These are phyloP conservation scores for Anniella stebbinsi DNA, from an alignment of 2,797 vertebrate species.

Conservation along the genomic window DNA sequence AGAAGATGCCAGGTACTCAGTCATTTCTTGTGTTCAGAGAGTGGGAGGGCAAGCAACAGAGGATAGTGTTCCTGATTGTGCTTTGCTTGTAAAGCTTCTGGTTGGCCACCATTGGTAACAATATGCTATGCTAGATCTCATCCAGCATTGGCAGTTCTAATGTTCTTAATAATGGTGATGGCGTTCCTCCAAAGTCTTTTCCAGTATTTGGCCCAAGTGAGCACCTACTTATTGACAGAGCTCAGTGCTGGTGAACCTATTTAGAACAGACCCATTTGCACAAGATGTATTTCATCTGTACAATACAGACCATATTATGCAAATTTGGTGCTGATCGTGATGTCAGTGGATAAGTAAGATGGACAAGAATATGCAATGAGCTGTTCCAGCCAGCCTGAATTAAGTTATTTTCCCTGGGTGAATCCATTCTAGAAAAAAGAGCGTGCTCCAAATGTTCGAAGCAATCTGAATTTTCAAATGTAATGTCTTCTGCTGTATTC, in stretches of 20 bases:
- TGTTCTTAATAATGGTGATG: neutral
- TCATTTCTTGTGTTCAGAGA: neutral
- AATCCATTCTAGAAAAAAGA: neutral
- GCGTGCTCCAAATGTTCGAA: neutral
- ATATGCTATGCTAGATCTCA: neutral
- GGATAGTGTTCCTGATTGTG: neutral
- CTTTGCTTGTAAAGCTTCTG: neutral
- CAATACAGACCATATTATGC: neutral
- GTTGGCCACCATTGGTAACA: neutral
- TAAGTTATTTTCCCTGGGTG: neutral
- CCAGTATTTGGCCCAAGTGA: neutral
- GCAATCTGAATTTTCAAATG: neutral
- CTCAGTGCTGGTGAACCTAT: neutral
- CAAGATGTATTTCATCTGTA: neutral
- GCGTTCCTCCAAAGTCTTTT: neutral
- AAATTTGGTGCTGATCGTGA: neutral
- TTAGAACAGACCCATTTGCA: neutral
- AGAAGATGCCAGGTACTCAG: neutral
- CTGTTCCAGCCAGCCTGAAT: neutral
- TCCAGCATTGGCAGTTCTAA: neutral
- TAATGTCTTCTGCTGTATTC: neutral
- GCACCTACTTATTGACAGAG: neutral
- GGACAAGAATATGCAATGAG: neutral
- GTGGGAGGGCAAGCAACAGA: neutral
- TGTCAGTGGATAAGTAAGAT: neutral